These are phyloP conservation scores for Scomberomorus guttatus DNA, from an alignment of 2,797 vertebrate species.

Conservation along the genomic window DNA sequence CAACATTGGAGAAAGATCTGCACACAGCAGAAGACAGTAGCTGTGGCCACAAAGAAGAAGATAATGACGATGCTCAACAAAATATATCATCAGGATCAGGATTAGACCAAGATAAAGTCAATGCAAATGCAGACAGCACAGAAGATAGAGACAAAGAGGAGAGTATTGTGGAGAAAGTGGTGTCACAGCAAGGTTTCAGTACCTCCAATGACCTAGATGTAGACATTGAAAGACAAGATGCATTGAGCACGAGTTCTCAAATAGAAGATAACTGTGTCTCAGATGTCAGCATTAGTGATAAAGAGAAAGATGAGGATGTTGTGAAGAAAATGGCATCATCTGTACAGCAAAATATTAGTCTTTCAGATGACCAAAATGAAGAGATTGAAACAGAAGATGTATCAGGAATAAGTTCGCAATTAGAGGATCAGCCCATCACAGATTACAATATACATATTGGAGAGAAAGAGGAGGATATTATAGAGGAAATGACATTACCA, in stretches of 20 bases:
- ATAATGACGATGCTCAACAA: background rate
- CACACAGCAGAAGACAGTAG: background rate
- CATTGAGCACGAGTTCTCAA: constrained; percentile 22
- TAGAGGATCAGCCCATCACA: background rate
- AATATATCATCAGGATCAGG: background rate
- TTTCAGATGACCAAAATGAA: background rate
- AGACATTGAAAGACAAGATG: constrained; percentile 8
- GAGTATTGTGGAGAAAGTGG: background rate
- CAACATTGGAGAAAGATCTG: constrained; percentile 13
- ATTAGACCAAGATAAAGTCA: background rate
- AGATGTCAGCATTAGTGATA: constrained; percentile 11
- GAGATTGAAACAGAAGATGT: background rate
- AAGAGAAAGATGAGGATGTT: background rate
- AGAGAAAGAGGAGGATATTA: background rate
- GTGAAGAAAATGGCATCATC: background rate
- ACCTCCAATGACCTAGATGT: constrained; percentile 8
- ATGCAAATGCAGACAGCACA: background rate
- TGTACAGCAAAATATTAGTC: background rate
- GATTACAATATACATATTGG: background rate
- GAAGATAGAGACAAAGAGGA: constrained; percentile 7
- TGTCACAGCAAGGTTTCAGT: background rate
- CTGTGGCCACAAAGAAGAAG: background rate
- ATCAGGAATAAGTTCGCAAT: background rate
- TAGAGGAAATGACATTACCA: background rate
- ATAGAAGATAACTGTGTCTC: constrained; percentile 19